These are phyloP conservation scores for Phyllopteryx taeniolatus DNA, from an alignment of 2,113 vertebrate species.

Conservation along the genomic window DNA sequence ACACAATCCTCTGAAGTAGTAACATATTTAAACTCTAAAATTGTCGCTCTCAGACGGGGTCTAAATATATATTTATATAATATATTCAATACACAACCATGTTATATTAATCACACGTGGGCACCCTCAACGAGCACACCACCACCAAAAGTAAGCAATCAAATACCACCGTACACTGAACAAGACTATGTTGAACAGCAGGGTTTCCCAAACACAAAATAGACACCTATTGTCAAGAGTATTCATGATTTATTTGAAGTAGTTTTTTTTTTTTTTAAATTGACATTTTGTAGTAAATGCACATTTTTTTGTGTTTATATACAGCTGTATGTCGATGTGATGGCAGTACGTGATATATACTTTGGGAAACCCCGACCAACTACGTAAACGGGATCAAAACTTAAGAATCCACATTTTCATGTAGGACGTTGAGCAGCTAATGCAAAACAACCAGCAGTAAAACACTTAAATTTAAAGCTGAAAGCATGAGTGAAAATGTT, in stretches of 20 bases:
- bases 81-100: slow-evolving; percentile 14
- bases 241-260: not conserved
- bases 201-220: not conserved
- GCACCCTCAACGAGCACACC: slow-evolving; percentile 24
- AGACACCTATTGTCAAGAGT: not conserved
- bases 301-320: not conserved
- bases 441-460: slow-evolving; percentile 35
- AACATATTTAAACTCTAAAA: slow-evolving; percentile 21
- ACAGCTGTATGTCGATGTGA: not conserved
- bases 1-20: slow-evolving; percentile 6
- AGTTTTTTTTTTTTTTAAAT: not conserved
- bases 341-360: not conserved
- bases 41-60: slow-evolving; percentile 15
- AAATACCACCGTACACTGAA: slow-evolving; percentile 36
- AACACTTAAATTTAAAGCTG: slow-evolving; percentile 36
- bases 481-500: slow-evolving; percentile 30
- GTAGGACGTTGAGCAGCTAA: slow-evolving; percentile 43
- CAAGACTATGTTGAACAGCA: slow-evolving; percentile 26
- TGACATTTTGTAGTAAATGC: not conserved
- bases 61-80: slow-evolving; percentile 12
- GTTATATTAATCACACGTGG: slow-evolving; percentile 14
- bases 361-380: not conserved
- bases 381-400: slow-evolving; percentile 4
- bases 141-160: slow-evolving; percentile 29
- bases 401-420: slow-evolving; percentile 39